Base-by-base conservation (phyloP, 1,140 invertebrate genomes). In the Monomorium pharaonis region DNA sequence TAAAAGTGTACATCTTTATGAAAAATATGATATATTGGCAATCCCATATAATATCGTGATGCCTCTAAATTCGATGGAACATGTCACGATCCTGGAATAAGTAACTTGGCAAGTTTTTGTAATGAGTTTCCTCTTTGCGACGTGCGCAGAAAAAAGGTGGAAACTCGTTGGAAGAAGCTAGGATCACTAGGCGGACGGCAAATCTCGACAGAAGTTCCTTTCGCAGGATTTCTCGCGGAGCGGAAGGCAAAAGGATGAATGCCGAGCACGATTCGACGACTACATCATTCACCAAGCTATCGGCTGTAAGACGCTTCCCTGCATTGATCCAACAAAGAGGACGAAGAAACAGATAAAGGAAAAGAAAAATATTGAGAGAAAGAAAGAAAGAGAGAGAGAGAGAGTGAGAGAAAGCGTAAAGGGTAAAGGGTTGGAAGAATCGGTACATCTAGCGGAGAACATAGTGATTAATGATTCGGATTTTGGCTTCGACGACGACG, bases 231-330 rank as follows among this genome's bases (percentile, higher is more conserved):
- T 72, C 78, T 70, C 49, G 80, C 47, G 58, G 37, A 80, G 47
- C 37, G 75, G 27, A 67, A 51, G 44, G 85, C 58, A 62, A 70
- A 72, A 74, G 78, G 67, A 86, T 56, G 77, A 86, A 86, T 86
- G 85, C 78, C 49, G 33, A 47, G 85, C 85, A 86, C 78, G 85
- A 86, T 83, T 33, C 85, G 63, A 84, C 85, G 85, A 81, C 78
- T 86, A 86, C 85, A 86, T 86, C 85, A 86, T 86, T 86, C 85
- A 86, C 77, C 78, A 44, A 63, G 56, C 85, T 86, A 86, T 86
- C 85, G 78, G 49, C 33, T 86, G 77, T 72, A 62, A 86, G 77
- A 70, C 54, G 77, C 77, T 83, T 83, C 67, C 33, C 33, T 49
- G 42, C 78, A 12, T 44, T 37, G 16, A 27, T 56, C 77, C 51